phyloP scores from a whole-genome alignment of 2,888 invertebrate genomes.

The Cistogaster globosa region DNA sequence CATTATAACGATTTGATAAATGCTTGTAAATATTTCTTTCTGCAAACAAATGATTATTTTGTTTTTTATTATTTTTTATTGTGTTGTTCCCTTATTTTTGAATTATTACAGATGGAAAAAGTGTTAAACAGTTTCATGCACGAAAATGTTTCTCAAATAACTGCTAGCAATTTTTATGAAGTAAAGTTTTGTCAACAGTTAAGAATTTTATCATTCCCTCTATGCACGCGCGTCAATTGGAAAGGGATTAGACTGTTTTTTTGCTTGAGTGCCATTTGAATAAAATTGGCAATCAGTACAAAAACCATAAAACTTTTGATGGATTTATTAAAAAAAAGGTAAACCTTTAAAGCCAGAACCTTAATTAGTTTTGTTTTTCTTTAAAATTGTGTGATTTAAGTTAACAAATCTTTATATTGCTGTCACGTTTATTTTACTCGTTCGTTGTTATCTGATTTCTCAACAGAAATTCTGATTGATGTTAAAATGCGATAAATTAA shows the following conservation, averaged over 20 bases:
- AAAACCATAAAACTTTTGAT: too few relatives aligned
- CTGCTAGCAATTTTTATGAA: neutral
- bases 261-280: neutral
- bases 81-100: slow-evolving; percentile 1
- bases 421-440: too few relatives aligned
- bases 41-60: slow-evolving; percentile 14
- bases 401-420: too few relatives aligned
- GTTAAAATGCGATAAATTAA: neutral
- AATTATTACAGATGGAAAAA: slow-evolving; percentile 23
- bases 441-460: neutral
- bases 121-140: slow-evolving; percentile 8
- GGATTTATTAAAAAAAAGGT: too few relatives aligned
- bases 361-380: too few relatives aligned
- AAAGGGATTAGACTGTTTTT: neutral
- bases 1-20: slow-evolving; percentile 47
- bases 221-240: slow-evolving; percentile 22
- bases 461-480: neutral
- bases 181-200: slow-evolving; percentile 35
- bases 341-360: too few relatives aligned
- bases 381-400: too few relatives aligned
- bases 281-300: neutral
- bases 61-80: neutral
- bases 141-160: neutral
- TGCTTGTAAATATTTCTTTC: slow-evolving; percentile 45
- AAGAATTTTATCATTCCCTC: slow-evolving; percentile 34